Conservation (phyloP, 2,888 invertebrate genomes). For the Crematogaster levior region DNA sequence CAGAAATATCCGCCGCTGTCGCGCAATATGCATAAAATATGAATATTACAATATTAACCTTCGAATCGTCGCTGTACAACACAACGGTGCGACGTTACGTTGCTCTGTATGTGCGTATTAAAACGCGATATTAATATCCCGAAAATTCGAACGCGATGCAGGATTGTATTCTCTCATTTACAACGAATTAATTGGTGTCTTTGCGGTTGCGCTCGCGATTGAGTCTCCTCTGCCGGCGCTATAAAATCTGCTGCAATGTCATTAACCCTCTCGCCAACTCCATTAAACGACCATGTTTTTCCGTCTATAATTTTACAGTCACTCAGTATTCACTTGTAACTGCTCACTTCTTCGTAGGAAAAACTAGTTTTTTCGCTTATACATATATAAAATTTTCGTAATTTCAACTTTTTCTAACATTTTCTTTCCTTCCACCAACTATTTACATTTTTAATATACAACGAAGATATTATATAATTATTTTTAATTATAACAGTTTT, state of each 20-base stretch:
- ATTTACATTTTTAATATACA: background rate
- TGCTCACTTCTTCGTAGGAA: conserved; percentile 12
- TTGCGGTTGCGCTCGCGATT: conserved; percentile 47
- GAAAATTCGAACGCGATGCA: conserved; percentile 41
- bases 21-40: conserved; percentile 56
- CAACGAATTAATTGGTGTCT: conserved; percentile 50
- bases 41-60: conserved; percentile 56
- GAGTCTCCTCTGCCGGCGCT: conserved; percentile 27
- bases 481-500: background rate
- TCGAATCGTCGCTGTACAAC: conserved; percentile 48
- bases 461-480: background rate
- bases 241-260: conserved; percentile 41
- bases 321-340: conserved; percentile 17
- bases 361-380: background rate
- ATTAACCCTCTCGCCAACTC: conserved; percentile 40
- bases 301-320: conserved; percentile 17
- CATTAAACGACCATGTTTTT: conserved; percentile 33
- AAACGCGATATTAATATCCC: conserved; percentile 55
- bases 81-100: conserved; percentile 39
- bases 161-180: conserved; percentile 45
- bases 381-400: background rate
- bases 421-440: background rate
- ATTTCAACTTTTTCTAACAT: conserved; percentile 19
- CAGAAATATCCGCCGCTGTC: conserved; percentile 50
- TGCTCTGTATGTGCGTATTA: conserved; percentile 30